These are phyloP conservation scores for Gryllus longicercus DNA, from an alignment of 2,888 invertebrate genomes.

Conservation along the genomic window DNA sequence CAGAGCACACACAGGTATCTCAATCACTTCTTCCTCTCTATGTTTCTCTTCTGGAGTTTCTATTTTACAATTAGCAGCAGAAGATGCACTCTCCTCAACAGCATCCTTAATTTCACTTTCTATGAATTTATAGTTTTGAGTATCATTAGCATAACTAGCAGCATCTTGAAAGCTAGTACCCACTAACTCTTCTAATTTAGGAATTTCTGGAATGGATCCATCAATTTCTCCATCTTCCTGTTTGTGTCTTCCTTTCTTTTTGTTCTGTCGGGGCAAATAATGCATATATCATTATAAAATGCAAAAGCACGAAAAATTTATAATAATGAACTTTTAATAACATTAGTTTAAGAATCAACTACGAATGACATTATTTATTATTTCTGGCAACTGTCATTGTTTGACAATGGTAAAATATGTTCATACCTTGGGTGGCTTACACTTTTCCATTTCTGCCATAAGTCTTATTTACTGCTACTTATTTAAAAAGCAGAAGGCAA, in stretches of 20 bases:
- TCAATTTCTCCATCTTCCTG: conserved; percentile 23
- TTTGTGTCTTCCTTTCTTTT: conserved; percentile 24
- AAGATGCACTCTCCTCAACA: conserved; percentile 25
- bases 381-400: too few species aligned
- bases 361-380: too few species aligned
- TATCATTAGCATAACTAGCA: conserved; percentile 20
- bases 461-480: too few species aligned
- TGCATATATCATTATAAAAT: too few species aligned
- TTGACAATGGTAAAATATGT: too few species aligned
- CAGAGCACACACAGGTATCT: not conserved
- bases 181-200: conserved; percentile 28
- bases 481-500: too few species aligned
- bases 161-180: conserved; percentile 12
- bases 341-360: not conserved
- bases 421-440: not conserved
- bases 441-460: conserved; percentile 7
- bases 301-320: too few species aligned
- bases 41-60: not conserved
- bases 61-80: not conserved
- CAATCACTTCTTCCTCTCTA: not conserved
- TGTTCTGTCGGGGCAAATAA: conserved; percentile 20
- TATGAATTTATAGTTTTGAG: conserved; percentile 27
- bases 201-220: conserved; percentile 27
- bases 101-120: conserved; percentile 36
- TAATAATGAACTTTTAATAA: not conserved